Percentiles rank a stretch among this genome's conserved stretches.
Conservation (phyloP, 2,113 vertebrate genomes). For the Hiodon tergisus region DNA sequence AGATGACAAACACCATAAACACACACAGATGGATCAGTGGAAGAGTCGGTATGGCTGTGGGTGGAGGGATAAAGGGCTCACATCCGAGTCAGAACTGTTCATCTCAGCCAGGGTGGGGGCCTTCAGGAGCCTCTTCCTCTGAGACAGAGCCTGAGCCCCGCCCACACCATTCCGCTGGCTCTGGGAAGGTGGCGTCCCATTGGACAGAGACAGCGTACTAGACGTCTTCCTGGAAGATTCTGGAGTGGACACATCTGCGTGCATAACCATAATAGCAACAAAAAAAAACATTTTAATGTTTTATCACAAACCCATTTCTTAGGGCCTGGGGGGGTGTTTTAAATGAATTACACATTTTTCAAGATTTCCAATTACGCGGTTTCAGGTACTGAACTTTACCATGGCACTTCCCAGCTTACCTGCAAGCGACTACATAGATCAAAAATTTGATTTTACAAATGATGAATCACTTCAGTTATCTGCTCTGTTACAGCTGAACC, state of each 20-base stretch:
- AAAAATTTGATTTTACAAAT: too few species aligned
- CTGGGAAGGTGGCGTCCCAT: constrained; percentile 54
- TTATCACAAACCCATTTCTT: too few species aligned
- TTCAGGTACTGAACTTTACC: too few species aligned
- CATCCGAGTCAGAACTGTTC: constrained; percentile 91
- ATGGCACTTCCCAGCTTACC: too few species aligned
- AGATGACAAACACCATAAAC: neutral
- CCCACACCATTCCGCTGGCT: constrained; percentile 46
- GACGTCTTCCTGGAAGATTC: constrained; percentile 67
- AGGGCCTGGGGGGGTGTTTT: too few species aligned
- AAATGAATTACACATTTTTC: too few species aligned
- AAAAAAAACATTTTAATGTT: neutral
- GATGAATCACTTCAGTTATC: too few species aligned
- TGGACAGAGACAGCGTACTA: constrained; percentile 64
- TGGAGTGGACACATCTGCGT: constrained; percentile 73
- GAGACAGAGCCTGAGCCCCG: constrained; percentile 54
- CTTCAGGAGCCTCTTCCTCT: constrained; percentile 83
- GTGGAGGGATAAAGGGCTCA: constrained; percentile 45
- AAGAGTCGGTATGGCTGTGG: too few species aligned
- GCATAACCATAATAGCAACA: constrained; percentile 36
- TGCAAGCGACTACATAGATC: too few species aligned
- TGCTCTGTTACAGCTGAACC: too few species aligned
- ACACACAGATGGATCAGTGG: neutral
- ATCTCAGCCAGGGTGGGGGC: constrained; percentile 88
- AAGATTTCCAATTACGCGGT: too few species aligned